Evolutionary conservation across 92 coral and sea anemone genomes (phyloP).

Genomic region (Epizoanthus ramosus): DNA sequence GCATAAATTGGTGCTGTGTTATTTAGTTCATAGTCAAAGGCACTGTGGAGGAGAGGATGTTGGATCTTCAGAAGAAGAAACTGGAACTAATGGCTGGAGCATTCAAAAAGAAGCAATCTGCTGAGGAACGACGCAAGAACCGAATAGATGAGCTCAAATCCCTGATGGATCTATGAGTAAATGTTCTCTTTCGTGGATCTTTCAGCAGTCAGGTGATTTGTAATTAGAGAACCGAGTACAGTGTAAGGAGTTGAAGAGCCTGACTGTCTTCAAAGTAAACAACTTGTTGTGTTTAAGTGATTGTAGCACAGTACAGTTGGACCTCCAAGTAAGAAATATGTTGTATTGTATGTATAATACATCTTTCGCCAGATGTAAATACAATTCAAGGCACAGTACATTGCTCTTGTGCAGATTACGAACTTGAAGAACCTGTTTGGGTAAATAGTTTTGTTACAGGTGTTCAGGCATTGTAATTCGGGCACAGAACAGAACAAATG

Average conservation of each 20-base stretch:
- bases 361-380: too few relatives aligned
- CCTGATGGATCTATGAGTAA: constrained; percentile 66
- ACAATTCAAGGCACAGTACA: too few relatives aligned
- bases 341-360: too few relatives aligned
- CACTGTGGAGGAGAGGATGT: constrained; percentile 85
- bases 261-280: not conserved
- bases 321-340: too few relatives aligned
- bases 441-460: too few relatives aligned
- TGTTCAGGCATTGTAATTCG: too few relatives aligned
- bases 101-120: constrained; percentile 72
- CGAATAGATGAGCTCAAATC: constrained; percentile 69
- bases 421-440: too few relatives aligned
- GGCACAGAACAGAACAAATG: too few relatives aligned
- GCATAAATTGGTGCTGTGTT: not conserved
- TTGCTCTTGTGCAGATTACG: too few relatives aligned
- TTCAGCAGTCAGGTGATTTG: not conserved
- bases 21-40: constrained; percentile 74
- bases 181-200: not conserved
- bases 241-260: not conserved
- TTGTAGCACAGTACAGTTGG: not conserved
- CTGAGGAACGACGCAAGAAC: constrained; percentile 73
- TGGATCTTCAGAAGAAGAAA: constrained; percentile 83
- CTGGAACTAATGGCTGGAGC: constrained; percentile 80
- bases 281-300: not conserved
- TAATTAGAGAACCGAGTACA: not conserved